Evolutionary conservation across 1,140 invertebrate species (phyloP).

Genomic region (Polyergus mexicanus): DNA sequence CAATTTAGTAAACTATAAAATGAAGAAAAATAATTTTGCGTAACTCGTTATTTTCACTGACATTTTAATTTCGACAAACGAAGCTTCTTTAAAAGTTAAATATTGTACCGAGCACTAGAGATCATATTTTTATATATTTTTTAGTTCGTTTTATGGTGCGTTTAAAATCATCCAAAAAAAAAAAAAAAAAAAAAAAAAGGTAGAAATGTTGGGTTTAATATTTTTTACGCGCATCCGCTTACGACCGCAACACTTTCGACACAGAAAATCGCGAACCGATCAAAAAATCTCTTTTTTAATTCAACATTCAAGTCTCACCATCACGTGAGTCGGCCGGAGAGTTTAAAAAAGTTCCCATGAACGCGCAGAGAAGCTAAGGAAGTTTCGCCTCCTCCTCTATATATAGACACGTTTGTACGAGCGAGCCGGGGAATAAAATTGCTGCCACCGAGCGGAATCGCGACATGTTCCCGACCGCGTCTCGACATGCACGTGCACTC

Average conservation of each 20-base stretch:
- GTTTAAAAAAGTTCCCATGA: conserved; percentile 33
- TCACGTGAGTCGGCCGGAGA: not conserved
- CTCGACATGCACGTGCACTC: conserved; percentile 52
- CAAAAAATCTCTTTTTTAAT: not conserved
- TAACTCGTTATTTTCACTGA: not conserved
- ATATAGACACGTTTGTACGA: conserved; percentile 44
- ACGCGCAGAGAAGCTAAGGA: conserved; percentile 1
- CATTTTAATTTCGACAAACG: not conserved
- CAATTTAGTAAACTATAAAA: not conserved
- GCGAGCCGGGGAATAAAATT: conserved; percentile 50
- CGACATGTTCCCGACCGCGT: conserved; percentile 28
- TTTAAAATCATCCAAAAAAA: conserved; percentile 2
- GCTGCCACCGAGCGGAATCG: conserved; percentile 46
- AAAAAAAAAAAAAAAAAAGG: too few relatives aligned
- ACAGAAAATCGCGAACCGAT: not conserved
- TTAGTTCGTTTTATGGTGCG: not conserved
- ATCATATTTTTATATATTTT: not conserved
- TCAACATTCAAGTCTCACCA: not conserved
- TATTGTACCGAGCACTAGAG: not conserved
- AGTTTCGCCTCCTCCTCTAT: conserved; percentile 38
- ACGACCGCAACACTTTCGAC: not conserved
- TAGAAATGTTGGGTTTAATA: too few relatives aligned
- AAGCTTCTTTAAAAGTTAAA: not conserved
- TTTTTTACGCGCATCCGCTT: not conserved
- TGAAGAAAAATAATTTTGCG: conserved; percentile 6